Evolutionary conservation across 2,113 vertebrate genomes (phyloP).

Genomic region (Tychaedon coryphoeus): DNA sequence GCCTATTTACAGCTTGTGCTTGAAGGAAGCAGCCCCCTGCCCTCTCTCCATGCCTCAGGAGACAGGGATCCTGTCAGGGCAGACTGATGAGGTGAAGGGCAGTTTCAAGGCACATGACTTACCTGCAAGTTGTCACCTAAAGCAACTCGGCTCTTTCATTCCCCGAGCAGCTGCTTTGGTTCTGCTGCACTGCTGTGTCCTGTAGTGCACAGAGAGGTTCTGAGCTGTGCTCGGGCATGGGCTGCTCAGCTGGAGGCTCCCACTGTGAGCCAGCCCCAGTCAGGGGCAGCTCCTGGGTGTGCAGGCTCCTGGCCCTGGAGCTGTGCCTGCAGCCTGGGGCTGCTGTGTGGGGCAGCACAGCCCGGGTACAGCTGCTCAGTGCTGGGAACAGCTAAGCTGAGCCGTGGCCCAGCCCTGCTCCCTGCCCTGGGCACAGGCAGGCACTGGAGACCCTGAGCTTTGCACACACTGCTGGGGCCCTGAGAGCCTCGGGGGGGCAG

Average conservation of each 20-base stretch:
- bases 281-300: rapidly evolving
- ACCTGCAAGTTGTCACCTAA: not conserved
- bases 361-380: rapidly evolving
- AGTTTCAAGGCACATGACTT: not conserved
- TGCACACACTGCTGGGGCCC: not conserved
- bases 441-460: rapidly evolving
- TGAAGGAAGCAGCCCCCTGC: not conserved
- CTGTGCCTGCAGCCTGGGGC: rapidly evolving
- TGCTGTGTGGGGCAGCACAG: not conserved
- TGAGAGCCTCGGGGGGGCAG: not conserved
- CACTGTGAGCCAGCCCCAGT: rapidly evolving
- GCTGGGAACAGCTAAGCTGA: rapidly evolving
- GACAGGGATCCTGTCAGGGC: not conserved
- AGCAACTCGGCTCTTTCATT: not conserved
- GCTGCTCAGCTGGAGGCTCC: not conserved
- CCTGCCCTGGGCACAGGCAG: not conserved
- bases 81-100: not conserved
- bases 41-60: not conserved
- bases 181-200: not conserved
- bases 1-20: not conserved
- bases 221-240: not conserved
- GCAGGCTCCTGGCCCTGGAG: rapidly evolving
- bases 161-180: not conserved
- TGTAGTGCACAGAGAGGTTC: not conserved
- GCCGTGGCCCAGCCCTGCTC: rapidly evolving